Base-by-base conservation (phyloP, 92 coral and sea anemone genomes). In the Paragorgia papillata region DNA sequence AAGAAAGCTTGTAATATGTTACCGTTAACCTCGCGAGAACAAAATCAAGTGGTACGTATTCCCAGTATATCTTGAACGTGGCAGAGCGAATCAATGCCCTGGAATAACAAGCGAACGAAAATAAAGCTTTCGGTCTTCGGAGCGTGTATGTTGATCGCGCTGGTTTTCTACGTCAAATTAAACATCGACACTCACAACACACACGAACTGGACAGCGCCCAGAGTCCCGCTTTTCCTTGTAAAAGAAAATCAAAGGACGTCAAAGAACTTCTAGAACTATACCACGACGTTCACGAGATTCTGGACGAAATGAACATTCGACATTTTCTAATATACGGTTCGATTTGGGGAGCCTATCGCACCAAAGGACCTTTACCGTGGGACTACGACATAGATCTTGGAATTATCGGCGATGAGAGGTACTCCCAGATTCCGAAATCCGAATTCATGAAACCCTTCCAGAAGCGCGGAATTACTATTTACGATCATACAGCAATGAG, bases 301-400 rank as follows among this genome's bases (percentile, higher is more conserved):
- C 26, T 71, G 15, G 9, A 29, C 34, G 25, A 55, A 53, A 71
- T 71, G 78, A 71, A 55, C 64, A 53, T 71, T 5, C 22, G 78
- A 32, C 78, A 53, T 54, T 71, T 71, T n/a, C 58, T 71, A 10
- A 71, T 71, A 14, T 71, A 71, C 64, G 78, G 78, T 12, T 71
- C 78, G 15, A 34, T 71, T 30, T 71, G 78, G 78, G 78, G 78
- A 7, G 78, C 78, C 0, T 71, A 71, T 35, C 62, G 78, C 62
- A 31, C 29, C 9, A 29, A 71, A 22, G 78, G 62, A 26, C 78
- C 78, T 8, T 49, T 71, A 25, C 46, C 78, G 14, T 71, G 78
- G 78, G 78, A 71, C 12, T 71, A 71, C 51, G 78, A 71, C 33
- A 71, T 71, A 6, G 78, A 71, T 55, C 13, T 71, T 7, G 78